A percentile compares a stretch with the other conserved stretches of the same genome.
Conservation (phyloP, 2,113 vertebrate genomes). For the Pterocles burchelli region DNA sequence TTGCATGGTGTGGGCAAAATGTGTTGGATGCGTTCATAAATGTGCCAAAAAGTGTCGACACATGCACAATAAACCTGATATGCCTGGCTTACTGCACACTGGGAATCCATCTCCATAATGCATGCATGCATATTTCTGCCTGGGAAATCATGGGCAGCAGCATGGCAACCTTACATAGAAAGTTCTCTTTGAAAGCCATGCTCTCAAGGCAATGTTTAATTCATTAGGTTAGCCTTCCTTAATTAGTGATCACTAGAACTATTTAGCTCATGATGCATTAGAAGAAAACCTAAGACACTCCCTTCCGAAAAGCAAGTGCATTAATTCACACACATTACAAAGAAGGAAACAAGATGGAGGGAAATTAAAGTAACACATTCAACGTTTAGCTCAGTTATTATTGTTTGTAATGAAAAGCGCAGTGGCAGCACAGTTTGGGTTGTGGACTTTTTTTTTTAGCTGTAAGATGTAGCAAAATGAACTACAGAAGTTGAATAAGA, state of each 20-base stretch:
- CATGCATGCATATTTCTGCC: conserved; percentile 63
- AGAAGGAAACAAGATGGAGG: not conserved
- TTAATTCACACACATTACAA: not conserved
- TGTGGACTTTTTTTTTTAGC: not conserved
- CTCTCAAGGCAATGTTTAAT: conserved; percentile 57
- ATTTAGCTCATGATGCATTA: not conserved
- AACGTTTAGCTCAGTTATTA: not conserved
- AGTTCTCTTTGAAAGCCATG: conserved; percentile 58
- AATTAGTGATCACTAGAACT: not conserved
- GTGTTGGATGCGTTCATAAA: not conserved
- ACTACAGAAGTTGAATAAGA: not conserved
- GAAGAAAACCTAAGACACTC: not conserved
- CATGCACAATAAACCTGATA: conserved; percentile 57
- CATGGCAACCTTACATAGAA: conserved; percentile 57
- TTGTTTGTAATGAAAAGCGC: not conserved
- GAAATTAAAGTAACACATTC: not conserved
- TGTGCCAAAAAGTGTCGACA: conserved; percentile 51
- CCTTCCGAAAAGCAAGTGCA: not conserved
- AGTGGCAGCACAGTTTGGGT: not conserved
- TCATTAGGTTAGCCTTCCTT: conserved; percentile 37
- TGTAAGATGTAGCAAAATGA: not conserved
- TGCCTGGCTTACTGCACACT: conserved; percentile 67
- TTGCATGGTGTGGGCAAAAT: not conserved
- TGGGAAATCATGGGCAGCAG: conserved; percentile 64
- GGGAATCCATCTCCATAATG: conserved; percentile 64